Evolutionary conservation across 2,888 invertebrate genomes (phyloP).

Genomic region (Dryobota labecula): DNA sequence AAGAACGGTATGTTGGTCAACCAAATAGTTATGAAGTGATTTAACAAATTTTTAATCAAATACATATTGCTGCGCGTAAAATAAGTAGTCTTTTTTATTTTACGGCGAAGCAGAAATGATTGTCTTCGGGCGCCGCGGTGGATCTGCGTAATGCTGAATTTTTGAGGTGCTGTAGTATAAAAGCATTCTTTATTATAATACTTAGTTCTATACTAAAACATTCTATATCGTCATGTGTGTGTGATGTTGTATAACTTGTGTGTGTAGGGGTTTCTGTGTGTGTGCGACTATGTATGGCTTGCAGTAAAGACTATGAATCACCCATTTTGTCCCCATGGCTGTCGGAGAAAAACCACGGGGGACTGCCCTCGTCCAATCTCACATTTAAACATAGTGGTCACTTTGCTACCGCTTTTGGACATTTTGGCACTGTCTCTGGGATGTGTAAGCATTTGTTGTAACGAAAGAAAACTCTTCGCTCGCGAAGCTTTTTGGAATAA

Average conservation of each 20-base stretch:
- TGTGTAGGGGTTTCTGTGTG: too few relatives aligned
- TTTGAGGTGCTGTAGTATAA: conserved; percentile 26
- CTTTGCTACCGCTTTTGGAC: conserved; percentile 22
- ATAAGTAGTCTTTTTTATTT: conserved; percentile 36
- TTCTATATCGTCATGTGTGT: not conserved
- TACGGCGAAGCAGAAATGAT: conserved; percentile 18
- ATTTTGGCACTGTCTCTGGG: conserved; percentile 24
- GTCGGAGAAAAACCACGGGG: conserved; percentile 23
- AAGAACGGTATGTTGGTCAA: conserved; percentile 29
- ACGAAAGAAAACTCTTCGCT: not conserved
- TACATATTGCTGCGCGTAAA: conserved; percentile 21
- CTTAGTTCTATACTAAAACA: conserved; percentile 37
- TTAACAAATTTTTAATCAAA: conserved; percentile 41
- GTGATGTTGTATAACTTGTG: conserved; percentile 1
- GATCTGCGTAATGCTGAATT: conserved; percentile 35
- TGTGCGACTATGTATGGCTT: conserved; percentile 8
- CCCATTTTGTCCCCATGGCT: conserved; percentile 24
- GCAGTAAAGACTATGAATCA: conserved; percentile 48
- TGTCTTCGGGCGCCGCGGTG: too few relatives aligned
- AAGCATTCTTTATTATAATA: conserved; percentile 18
- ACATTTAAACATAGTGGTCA: conserved; percentile 42
- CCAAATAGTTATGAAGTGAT: conserved; percentile 25
- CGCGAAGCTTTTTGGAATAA: not conserved
- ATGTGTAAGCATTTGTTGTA: conserved; percentile 25
- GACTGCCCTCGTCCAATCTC: conserved; percentile 38